Percentiles rank a stretch among this genome's conserved stretches.
These are phyloP conservation scores for Enhydra lutris DNA, from an alignment of 2,113 vertebrate genomes.

Conservation along the genomic window DNA sequence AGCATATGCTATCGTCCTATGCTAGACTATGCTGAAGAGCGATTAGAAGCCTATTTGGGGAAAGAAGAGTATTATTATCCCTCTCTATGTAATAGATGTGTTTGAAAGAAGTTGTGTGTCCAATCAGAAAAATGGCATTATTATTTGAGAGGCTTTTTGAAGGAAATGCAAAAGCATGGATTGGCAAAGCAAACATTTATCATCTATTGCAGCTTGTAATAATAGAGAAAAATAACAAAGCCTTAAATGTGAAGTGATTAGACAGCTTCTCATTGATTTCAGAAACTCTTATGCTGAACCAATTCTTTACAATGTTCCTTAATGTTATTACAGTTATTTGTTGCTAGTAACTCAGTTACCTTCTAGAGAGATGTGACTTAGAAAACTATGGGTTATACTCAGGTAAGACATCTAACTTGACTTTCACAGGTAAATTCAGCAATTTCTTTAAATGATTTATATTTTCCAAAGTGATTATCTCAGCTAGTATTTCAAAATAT, in stretches of 20 bases:
- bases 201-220: constrained; percentile 15
- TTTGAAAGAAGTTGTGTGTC: constrained; percentile 3
- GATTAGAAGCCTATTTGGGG: background rate
- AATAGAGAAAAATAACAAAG: constrained; percentile 33
- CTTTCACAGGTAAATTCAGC: constrained; percentile 32
- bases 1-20: background rate
- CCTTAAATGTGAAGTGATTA: constrained; percentile 41
- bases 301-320: constrained; percentile 9
- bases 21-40: background rate
- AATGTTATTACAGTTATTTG: background rate
- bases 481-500: constrained; percentile 49
- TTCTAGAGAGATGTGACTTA: background rate
- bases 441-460: constrained; percentile 57
- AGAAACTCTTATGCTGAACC: background rate
- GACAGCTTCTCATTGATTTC: constrained; percentile 40
- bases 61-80: constrained; percentile 30
- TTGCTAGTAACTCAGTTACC: constrained; percentile 12
- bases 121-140: background rate
- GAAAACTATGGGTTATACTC: background rate
- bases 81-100: background rate
- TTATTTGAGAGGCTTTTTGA: constrained; percentile 37
- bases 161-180: constrained; percentile 38
- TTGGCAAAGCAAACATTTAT: constrained; percentile 33
- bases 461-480: constrained; percentile 58
- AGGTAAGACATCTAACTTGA: constrained; percentile 38